phyloP scores from a whole-genome alignment of 2,797 vertebrate species.

The Melanotaenia nigrans region DNA sequence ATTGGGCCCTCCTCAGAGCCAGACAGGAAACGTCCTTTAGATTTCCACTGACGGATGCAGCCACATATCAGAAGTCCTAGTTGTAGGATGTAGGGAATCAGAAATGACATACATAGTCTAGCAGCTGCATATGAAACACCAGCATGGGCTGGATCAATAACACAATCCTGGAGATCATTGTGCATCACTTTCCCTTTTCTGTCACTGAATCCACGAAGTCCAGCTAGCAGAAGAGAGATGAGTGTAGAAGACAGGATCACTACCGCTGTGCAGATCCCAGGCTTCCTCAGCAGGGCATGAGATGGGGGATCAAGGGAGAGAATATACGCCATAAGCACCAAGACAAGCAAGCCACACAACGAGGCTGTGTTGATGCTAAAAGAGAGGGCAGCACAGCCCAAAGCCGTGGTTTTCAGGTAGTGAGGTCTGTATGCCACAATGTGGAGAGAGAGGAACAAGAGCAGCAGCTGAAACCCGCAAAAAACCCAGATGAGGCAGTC shows the following conservation, averaged over 20 bases:
- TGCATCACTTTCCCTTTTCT: too few relatives aligned
- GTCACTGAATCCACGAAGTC: constrained; percentile 71
- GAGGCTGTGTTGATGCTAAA: constrained; percentile 82
- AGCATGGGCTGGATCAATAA: constrained; percentile 70
- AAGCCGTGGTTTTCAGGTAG: constrained; percentile 66
- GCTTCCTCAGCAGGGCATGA: constrained; percentile 50
- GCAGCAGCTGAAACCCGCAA: constrained; percentile 78
- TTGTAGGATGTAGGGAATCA: constrained; percentile 73
- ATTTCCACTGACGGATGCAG: constrained; percentile 60
- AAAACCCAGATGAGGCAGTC: constrained; percentile 78
- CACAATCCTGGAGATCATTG: constrained; percentile 62
- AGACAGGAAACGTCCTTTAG: constrained; percentile 65
- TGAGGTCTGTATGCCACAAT: constrained; percentile 72
- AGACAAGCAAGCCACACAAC: constrained; percentile 73
- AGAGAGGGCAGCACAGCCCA: constrained; percentile 79
- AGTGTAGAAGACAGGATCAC: constrained; percentile 64
- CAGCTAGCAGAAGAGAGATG: constrained; percentile 69
- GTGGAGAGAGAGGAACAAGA: constrained; percentile 83
- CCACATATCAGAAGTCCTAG: constrained; percentile 59
- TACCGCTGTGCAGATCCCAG: constrained; percentile 50
- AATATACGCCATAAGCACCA: constrained; percentile 69
- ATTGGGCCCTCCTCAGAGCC: constrained; percentile 61
- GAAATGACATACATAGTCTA: constrained; percentile 79
- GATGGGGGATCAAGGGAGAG: constrained; percentile 61
- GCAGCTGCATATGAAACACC: constrained; percentile 75